A percentile compares a stretch with the other conserved stretches of the same genome.
Conservation (phyloP, 2,797 vertebrate species). For the Clarias fuscus region DNA sequence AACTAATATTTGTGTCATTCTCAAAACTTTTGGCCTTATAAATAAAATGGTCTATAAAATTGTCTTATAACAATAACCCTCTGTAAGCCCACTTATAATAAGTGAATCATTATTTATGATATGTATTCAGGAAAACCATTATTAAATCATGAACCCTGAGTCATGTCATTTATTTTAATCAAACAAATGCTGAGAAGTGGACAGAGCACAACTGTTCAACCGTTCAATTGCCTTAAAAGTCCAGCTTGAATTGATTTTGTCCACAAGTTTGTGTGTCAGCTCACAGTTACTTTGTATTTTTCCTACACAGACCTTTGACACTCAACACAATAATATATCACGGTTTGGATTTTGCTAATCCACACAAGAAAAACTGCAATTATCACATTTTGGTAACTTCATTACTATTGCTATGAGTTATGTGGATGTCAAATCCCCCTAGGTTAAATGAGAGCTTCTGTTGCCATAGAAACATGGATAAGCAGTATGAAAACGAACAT, state of each 20-base stretch:
- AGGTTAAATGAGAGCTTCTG: conserved; percentile 1
- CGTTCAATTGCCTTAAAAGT: background rate
- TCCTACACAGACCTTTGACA: background rate
- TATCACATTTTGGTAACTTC: conserved; percentile 2
- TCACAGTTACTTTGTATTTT: conserved; percentile 2
- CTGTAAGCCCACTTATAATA: background rate
- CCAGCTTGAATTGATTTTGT: background rate
- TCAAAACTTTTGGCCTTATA: too few species aligned
- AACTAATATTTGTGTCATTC: too few species aligned
- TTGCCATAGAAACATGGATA: conserved; percentile 29
- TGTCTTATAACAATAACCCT: background rate
- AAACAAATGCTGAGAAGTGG: background rate
- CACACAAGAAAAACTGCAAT: background rate
- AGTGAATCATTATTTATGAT: background rate
- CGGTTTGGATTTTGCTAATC: background rate
- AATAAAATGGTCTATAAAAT: background rate
- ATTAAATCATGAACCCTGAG: background rate
- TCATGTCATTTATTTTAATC: background rate
- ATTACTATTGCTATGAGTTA: background rate
- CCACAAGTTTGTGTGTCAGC: background rate
- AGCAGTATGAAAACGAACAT: conserved; percentile 32
- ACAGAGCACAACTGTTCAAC: background rate
- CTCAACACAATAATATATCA: background rate
- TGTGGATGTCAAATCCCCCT: background rate
- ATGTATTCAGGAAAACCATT: background rate